Percentiles rank a stretch among this genome's conserved stretches.
Conservation (phyloP, 2,113 vertebrate genomes). For the Okapia johnstoni region DNA sequence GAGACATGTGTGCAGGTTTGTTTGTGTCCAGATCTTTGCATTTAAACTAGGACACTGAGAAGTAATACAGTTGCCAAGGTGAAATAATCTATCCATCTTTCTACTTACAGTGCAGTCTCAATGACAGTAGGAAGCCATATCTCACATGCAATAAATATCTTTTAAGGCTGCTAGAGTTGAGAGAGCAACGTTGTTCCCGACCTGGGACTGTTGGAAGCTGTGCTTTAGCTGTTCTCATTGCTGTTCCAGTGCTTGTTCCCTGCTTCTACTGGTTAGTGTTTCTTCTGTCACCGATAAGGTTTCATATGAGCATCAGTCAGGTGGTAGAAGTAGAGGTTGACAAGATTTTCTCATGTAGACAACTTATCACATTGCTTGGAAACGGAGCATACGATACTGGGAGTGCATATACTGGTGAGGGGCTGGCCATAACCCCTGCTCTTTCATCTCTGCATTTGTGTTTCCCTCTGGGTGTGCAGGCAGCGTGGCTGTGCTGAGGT, state of each 20-base stretch:
- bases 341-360: background rate
- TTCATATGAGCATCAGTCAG: background rate
- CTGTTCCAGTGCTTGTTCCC: background rate
- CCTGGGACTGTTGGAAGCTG: background rate
- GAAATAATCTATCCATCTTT: slow-evolving; percentile 22
- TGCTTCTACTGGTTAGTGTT: background rate
- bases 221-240: background rate
- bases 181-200: background rate
- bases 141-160: background rate
- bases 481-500: background rate
- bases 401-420: background rate
- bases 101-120: background rate
- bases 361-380: background rate
- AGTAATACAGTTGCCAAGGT: background rate
- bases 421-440: background rate
- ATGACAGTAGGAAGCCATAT: background rate
- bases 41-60: background rate
- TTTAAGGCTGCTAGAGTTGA: background rate
- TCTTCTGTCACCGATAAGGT: background rate
- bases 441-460: background rate
- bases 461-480: background rate
- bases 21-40: background rate
- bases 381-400: background rate
- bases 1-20: background rate
- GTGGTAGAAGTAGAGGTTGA: background rate